Evolutionary conservation across 2,888 invertebrate genomes (phyloP), one percentile per base, ranked within the genome.

Genomic region (Heliconius ethilla): DNA sequence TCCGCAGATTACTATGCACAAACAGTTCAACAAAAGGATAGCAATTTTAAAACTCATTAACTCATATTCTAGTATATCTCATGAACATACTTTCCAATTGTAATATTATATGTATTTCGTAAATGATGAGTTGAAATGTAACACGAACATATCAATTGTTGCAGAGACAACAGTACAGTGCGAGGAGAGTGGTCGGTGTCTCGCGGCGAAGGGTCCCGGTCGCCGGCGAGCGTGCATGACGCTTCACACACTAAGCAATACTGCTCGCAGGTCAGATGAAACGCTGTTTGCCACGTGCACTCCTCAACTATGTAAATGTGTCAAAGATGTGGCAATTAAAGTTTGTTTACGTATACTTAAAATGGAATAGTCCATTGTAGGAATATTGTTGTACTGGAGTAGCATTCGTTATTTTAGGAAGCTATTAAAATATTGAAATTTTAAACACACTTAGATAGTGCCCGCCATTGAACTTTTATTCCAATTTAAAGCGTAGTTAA

Each of bases 111-210:
- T 51, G 45, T 51, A 51, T 51, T 51, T 51, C n/a, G 59, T 7
- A n/a, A 55, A 55, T n/a, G 22, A 55, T 55, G 55, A 55, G 22
- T 55, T n/a, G 0, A 22, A 22, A n/a, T 55, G 55, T 55, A 55
- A 55, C 7, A 55, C 55, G 9, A 55, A 55, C 22, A 18, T 37
- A 22, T 80, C 3, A 18, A 27, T 83, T 82, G 81, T 96, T 96
- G 1, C 96, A 98, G 98, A 98, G 97, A 97, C 96, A 97, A 97
- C 97, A 97, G 97, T 97, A 97, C 97, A 97, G 97, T 97, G 97
- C 97, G 97, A 97, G 97, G 97, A 91, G 93, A 92, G 92, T 90
- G 89, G 92, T 90, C 91, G 92, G 89, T 90, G 91, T 90, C 92
- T 90, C 88, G 91, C 90, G 87, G 90, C 90, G 86, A 89, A 88